A percentile compares a stretch with the other conserved stretches of the same genome.
These are phyloP conservation scores for Pseudococcus longispinus DNA, from an alignment of 2,888 invertebrate genomes.

Conservation along the genomic window DNA sequence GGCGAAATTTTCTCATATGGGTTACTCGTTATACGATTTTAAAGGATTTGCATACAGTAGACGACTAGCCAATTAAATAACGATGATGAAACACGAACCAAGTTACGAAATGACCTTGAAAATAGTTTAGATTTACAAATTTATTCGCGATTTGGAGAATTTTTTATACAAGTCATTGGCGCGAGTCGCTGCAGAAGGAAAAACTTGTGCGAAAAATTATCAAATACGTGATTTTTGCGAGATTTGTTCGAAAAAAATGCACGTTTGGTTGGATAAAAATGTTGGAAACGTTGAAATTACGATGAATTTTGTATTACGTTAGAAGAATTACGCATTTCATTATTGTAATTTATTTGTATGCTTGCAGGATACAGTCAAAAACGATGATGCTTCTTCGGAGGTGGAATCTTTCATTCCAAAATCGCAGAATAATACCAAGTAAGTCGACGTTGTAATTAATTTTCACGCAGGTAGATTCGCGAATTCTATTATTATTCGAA, in stretches of 20 bases:
- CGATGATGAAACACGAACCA: neutral
- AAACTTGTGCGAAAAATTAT: neutral
- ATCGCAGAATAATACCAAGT: neutral
- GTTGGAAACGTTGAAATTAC: neutral
- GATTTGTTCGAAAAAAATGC: neutral
- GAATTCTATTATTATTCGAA: neutral
- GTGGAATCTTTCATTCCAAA: conserved; percentile 41
- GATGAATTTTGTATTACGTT: neutral
- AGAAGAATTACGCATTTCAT: neutral
- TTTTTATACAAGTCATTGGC: neutral
- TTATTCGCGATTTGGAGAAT: conserved; percentile 5
- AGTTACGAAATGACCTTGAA: neutral
- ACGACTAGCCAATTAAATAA: conserved; percentile 21
- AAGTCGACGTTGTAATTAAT: neutral
- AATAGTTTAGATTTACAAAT: neutral
- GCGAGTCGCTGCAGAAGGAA: neutral
- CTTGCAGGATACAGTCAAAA: neutral
- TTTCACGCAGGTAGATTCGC: neutral
- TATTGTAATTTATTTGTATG: neutral
- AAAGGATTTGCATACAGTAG: neutral
- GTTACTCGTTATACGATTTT: neutral
- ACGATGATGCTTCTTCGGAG: conserved; percentile 42
- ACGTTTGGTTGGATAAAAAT: neutral
- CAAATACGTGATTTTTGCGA: neutral
- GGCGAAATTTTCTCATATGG: neutral